Evolutionary conservation across 2,888 invertebrate species (phyloP).

Genomic region (Neria commutata): DNA sequence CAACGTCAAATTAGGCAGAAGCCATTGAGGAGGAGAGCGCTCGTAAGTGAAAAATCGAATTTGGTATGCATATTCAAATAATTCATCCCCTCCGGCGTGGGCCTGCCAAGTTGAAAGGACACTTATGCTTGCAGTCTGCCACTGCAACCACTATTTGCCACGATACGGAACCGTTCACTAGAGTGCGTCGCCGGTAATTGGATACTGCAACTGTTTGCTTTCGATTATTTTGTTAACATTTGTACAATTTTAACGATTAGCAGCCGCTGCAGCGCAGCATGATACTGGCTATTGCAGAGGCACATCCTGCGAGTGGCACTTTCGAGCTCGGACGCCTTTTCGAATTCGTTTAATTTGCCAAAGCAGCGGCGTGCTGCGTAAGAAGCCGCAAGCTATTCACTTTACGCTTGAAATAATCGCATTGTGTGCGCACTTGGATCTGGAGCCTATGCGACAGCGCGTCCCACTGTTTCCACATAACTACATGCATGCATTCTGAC

Average conservation of each 20-base stretch:
- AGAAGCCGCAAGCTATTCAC: neutral
- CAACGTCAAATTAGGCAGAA: slow-evolving; percentile 48
- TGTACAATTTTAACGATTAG: slow-evolving; percentile 33
- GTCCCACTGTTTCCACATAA: too few relatives aligned
- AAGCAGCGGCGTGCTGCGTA: neutral
- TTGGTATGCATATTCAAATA: slow-evolving; percentile 14
- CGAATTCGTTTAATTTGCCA: neutral
- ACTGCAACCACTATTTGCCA: neutral
- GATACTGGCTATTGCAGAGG: neutral
- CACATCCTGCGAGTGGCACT: slow-evolving; percentile 28
- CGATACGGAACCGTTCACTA: too few relatives aligned
- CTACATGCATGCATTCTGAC: too few relatives aligned
- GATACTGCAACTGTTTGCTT: slow-evolving; percentile 50
- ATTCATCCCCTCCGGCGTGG: slow-evolving; percentile 4
- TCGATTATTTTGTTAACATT: slow-evolving; percentile 28
- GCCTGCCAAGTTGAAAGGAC: neutral
- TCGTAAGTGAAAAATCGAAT: neutral
- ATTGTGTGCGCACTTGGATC: too few relatives aligned
- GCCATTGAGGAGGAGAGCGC: neutral
- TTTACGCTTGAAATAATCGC: neutral
- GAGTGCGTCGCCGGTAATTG: slow-evolving; percentile 37
- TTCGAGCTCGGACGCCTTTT: neutral
- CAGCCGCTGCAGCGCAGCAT: slow-evolving; percentile 27
- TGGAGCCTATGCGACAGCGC: too few relatives aligned
- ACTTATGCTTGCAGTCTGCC: slow-evolving; percentile 42